Percentiles rank a stretch among this genome's conserved stretches.
phyloP scores from a whole-genome alignment of 2,113 vertebrate genomes.

The Apeltes quadracus region DNA sequence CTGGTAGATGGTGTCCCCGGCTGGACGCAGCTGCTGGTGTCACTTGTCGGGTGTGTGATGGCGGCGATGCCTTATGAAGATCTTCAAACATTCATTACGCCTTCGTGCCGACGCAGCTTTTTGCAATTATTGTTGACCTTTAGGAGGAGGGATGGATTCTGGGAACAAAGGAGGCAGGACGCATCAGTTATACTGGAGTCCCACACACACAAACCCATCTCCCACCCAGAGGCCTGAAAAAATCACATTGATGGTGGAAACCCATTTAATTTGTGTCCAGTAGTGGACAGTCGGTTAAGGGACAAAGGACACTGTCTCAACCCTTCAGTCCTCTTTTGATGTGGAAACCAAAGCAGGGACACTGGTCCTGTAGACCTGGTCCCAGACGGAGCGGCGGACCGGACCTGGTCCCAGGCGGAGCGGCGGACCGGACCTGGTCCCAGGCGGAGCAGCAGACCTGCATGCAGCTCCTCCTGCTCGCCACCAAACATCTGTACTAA shows the following conservation, averaged over 20 bases:
- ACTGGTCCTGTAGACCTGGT: too few relatives aligned
- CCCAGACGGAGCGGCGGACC: too few relatives aligned
- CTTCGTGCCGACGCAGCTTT: constrained; percentile 39
- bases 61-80: constrained; percentile 48
- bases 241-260: constrained; percentile 17
- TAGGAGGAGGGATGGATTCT: constrained; percentile 49
- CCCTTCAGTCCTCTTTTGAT: too few relatives aligned
- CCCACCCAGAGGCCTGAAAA: neutral
- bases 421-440: too few relatives aligned
- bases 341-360: too few relatives aligned
- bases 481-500: too few relatives aligned
- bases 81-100: constrained; percentile 53
- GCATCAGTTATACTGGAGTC: constrained; percentile 30
- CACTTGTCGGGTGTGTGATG: constrained; percentile 26
- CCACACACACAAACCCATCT: neutral
- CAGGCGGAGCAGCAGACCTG: too few relatives aligned
- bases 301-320: too few relatives aligned
- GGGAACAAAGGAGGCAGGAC: neutral
- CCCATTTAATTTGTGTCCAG: neutral
- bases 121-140: constrained; percentile 67
- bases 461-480: too few relatives aligned
- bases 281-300: too few relatives aligned
- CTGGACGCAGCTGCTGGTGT: constrained; percentile 12
- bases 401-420: too few relatives aligned
- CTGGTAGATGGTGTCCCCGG: constrained; percentile 16